phyloP scores from a whole-genome alignment of 2,797 vertebrate genomes.

The Poecilia wingei region DNA sequence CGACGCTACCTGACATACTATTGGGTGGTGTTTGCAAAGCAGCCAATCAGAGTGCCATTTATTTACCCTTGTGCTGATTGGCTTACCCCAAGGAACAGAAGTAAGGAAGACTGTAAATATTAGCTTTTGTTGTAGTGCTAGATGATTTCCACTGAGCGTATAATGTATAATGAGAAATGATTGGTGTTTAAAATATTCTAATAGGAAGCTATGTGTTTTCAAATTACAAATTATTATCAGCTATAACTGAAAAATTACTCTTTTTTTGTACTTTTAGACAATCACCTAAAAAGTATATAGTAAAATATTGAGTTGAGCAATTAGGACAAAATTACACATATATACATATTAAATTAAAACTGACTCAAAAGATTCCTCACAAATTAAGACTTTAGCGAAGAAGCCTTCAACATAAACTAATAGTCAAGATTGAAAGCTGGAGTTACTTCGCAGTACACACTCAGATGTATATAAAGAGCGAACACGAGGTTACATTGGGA shows the following conservation, averaged over 20 bases:
- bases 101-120: not conserved
- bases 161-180: not conserved
- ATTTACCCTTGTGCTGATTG: not conserved
- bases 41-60: not conserved
- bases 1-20: too few relatives aligned
- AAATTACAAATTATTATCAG: not conserved
- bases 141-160: not conserved
- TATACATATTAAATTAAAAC: too few relatives aligned
- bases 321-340: not conserved
- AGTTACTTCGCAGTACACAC: constrained; percentile 21
- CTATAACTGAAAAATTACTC: not conserved
- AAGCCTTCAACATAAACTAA: not conserved
- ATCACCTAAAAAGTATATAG: not conserved
- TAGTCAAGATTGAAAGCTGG: not conserved
- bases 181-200: not conserved
- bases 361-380: not conserved
- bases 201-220: not conserved
- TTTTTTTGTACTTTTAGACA: too few relatives aligned
- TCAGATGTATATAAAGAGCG: constrained; percentile 32
- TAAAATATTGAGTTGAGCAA: not conserved
- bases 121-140: not conserved
- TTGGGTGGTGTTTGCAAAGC: not conserved
- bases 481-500: constrained; percentile 52
- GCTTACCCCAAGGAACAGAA: not conserved
- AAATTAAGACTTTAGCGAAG: not conserved